A percentile compares a stretch with the other conserved stretches of the same genome.
phyloP scores from a whole-genome alignment of 2,797 vertebrate genomes.

The Oophaga sylvatica region DNA sequence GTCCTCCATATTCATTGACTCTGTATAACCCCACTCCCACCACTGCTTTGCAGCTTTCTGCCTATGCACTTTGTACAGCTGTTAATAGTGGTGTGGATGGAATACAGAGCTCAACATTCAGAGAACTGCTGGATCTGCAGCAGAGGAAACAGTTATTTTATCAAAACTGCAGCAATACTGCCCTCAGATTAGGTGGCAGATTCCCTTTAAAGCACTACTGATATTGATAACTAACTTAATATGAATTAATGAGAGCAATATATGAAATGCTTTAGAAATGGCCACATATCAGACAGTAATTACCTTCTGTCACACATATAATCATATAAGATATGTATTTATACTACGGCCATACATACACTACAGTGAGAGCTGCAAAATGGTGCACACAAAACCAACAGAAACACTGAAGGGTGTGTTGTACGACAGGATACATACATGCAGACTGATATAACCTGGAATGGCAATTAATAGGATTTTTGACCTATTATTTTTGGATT shows the following conservation, averaged over 20 bases:
- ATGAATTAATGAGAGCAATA: background rate
- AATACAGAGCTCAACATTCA: no score
- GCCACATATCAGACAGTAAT: background rate
- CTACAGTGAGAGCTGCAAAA: background rate
- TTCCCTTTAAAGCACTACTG: background rate
- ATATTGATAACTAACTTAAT: background rate
- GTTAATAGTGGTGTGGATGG: no score
- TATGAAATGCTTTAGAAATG: background rate
- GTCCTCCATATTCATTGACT: no score
- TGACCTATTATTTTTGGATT: background rate
- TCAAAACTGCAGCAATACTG: no score
- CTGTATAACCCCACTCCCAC: no score
- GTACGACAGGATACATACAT: background rate
- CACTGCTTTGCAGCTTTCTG: no score
- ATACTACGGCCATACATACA: background rate
- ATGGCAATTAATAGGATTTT: background rate
- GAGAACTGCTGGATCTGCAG: no score
- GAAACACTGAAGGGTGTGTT: background rate
- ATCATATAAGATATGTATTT: no score
- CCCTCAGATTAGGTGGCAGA: background rate
- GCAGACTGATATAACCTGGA: constrained; percentile 14
- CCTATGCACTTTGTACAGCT: no score
- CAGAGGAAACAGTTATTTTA: no score
- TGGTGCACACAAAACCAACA: background rate
- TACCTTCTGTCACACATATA: background rate